phyloP scores from a whole-genome alignment of 2,888 invertebrate species.

The Hartigia nigra region DNA sequence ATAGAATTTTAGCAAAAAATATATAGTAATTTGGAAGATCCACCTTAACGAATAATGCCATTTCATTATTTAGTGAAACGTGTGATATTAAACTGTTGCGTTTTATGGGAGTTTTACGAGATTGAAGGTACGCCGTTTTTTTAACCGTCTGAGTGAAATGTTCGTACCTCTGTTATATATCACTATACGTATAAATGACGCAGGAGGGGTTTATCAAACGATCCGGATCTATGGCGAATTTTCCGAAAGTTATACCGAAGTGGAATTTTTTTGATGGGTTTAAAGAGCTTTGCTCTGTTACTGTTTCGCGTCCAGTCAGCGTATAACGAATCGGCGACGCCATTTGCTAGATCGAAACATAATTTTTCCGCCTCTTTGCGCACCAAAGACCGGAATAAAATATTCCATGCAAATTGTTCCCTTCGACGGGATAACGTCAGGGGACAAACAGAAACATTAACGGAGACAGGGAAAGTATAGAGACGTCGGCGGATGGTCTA shows the following conservation, averaged over 20 bases:
- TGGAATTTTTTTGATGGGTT: background rate
- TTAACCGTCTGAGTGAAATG: background rate
- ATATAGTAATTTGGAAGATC: background rate
- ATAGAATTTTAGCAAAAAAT: background rate
- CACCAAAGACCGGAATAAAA: background rate
- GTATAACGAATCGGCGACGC: background rate
- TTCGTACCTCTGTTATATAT: background rate
- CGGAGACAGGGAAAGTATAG: background rate
- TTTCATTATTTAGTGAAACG: background rate
- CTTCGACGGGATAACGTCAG: background rate
- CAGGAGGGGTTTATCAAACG: background rate
- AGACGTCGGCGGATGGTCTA: background rate
- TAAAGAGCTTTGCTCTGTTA: background rate
- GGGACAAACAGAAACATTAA: background rate
- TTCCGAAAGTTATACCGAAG: background rate
- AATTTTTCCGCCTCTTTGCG: background rate
- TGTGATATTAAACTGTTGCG: background rate
- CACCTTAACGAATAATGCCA: background rate
- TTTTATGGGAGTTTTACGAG: background rate
- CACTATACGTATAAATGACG: background rate
- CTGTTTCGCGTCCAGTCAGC: background rate
- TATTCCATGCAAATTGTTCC: background rate
- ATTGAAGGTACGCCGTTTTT: background rate
- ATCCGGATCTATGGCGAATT: too few species aligned
- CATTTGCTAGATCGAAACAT: background rate